A percentile compares a stretch with the other conserved stretches of the same genome.
Conservation (phyloP, 2,113 vertebrate genomes). For the Eonycteris spelaea region DNA sequence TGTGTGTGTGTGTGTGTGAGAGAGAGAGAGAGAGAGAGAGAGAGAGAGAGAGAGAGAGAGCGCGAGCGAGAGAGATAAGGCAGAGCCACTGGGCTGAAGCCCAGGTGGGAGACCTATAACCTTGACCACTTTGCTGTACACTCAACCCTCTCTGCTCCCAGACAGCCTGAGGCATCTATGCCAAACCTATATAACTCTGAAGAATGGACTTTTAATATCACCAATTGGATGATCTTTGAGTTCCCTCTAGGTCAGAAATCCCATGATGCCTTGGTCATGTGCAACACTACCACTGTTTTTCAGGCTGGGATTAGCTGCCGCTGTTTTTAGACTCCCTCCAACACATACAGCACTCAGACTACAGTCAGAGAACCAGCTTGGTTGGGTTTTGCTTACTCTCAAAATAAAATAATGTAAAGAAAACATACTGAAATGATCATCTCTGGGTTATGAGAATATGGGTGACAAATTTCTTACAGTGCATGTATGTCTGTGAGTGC, state of each 20-base stretch:
- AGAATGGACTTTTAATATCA: background rate
- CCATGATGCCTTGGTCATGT: background rate
- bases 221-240: background rate
- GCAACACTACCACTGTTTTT: background rate
- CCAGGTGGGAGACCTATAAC: background rate
- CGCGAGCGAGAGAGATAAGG: background rate
- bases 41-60: too few relatives aligned
- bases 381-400: background rate
- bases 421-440: background rate
- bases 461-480: background rate
- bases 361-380: background rate
- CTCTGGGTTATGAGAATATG: background rate
- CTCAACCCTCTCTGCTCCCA: background rate
- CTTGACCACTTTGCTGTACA: background rate
- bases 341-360: background rate
- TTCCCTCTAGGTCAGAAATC: conserved; percentile 23
- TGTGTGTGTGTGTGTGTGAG: too few relatives aligned
- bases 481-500: background rate
- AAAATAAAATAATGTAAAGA: background rate
- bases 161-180: background rate
- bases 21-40: too few relatives aligned
- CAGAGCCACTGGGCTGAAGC: background rate
- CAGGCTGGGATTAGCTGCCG: background rate
- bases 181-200: background rate
- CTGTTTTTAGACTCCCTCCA: background rate